Percentiles rank a stretch among this genome's conserved stretches.
phyloP scores from a whole-genome alignment of 2,113 vertebrate species.

The Macrotus californicus region DNA sequence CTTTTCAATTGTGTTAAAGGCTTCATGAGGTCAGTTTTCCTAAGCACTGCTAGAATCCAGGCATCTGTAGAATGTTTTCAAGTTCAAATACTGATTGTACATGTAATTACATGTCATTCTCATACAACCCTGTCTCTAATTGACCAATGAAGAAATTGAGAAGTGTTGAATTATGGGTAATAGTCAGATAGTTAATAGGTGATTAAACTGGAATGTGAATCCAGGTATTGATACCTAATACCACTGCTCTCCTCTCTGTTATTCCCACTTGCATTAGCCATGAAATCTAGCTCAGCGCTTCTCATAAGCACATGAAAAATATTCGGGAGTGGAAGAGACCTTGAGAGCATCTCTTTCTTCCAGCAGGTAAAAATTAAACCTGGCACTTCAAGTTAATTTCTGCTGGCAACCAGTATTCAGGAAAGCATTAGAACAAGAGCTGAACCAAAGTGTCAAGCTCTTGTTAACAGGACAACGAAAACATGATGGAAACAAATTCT shows the following conservation, averaged over 20 bases:
- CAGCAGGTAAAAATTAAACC: neutral
- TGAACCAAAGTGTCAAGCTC: neutral
- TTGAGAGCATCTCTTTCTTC: neutral
- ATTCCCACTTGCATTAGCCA: neutral
- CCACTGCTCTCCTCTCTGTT: neutral
- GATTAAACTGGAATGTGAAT: neutral
- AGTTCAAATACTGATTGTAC: neutral
- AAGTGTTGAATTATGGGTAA: neutral
- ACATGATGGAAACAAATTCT: neutral
- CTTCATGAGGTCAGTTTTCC: neutral
- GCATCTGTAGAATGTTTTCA: neutral
- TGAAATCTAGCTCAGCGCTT: neutral
- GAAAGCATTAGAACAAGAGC: neutral
- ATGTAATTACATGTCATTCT: neutral
- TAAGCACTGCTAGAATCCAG: neutral
- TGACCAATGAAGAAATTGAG: neutral
- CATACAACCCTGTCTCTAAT: neutral
- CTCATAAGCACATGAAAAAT: neutral
- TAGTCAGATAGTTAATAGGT: neutral
- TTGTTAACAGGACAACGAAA: slow-evolving; percentile 1
- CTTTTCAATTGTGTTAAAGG: neutral
- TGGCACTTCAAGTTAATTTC: neutral
- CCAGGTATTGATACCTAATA: neutral
- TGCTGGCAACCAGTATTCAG: neutral
- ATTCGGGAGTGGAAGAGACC: neutral